These are phyloP conservation scores for Isaurus tuberculatus DNA, from an alignment of 92 coral and sea anemone species.

Conservation along the genomic window DNA sequence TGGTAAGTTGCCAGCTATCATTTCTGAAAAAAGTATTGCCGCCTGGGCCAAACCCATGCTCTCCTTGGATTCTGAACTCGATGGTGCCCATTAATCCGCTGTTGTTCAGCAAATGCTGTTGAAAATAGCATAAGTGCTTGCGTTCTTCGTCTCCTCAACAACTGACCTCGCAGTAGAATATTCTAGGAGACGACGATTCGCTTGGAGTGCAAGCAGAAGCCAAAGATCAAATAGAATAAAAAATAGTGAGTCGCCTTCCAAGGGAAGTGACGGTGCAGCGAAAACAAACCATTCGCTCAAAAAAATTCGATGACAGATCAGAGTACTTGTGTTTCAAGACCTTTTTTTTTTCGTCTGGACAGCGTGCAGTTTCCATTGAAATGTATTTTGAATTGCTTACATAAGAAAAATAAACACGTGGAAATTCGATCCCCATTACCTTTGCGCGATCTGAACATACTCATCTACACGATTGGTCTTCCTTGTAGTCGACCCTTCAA, in stretches of 20 bases:
- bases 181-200: constrained; percentile 10
- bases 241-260: background rate
- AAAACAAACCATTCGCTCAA: background rate
- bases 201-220: background rate
- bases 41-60: constrained; percentile 46
- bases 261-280: background rate
- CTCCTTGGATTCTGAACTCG: constrained; percentile 24
- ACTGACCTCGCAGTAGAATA: constrained; percentile 2
- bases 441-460: background rate
- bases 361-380: constrained; percentile 24
- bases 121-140: background rate
- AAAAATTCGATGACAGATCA: constrained; percentile 24
- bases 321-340: constrained; percentile 17
- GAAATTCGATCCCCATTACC: too few relatives aligned
- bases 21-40: constrained; percentile 26
- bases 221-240: background rate
- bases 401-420: background rate
- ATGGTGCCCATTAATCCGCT: background rate
- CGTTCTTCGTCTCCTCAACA: constrained; percentile 7
- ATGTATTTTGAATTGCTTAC: background rate
- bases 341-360: constrained; percentile 29
- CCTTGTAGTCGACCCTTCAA: too few relatives aligned
- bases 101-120: constrained; percentile 1
- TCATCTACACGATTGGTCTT: too few relatives aligned
- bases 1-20: constrained; percentile 33